These are phyloP conservation scores for Drosophila trapezifrons DNA, from an alignment of 1,140 invertebrate genomes.

Conservation along the genomic window DNA sequence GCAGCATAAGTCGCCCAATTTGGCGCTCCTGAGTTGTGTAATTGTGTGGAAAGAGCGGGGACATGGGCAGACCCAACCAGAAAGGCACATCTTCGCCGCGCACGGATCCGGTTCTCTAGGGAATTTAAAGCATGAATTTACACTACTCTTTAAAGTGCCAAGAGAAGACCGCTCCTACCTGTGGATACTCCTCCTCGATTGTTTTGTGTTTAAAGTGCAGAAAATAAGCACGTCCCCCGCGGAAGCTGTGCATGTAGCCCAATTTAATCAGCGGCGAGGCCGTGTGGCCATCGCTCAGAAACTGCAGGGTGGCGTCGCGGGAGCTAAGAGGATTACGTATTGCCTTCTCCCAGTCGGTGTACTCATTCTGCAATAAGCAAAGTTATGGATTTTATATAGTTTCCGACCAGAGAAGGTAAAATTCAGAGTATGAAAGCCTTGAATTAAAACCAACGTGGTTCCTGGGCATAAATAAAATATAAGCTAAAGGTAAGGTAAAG, in stretches of 20 bases:
- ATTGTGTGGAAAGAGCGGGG: slow-evolving; percentile 88
- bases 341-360: slow-evolving; percentile 95
- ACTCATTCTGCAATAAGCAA: slow-evolving; percentile 88
- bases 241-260: slow-evolving; percentile 91
- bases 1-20: slow-evolving; percentile 90
- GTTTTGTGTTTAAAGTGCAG: slow-evolving; percentile 94
- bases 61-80: slow-evolving; percentile 95
- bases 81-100: slow-evolving; percentile 98
- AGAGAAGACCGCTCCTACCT: slow-evolving; percentile 85
- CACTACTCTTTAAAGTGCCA: no score
- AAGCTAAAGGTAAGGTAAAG: not conserved
- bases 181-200: slow-evolving; percentile 90
- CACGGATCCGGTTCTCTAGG: slow-evolving; percentile 90
- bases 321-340: slow-evolving; percentile 90
- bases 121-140: not conserved
- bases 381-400: slow-evolving; percentile 4
- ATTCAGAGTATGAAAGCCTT: not conserved
- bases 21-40: slow-evolving; percentile 89
- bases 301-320: slow-evolving; percentile 90
- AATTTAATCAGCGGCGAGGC: slow-evolving; percentile 92
- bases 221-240: slow-evolving; percentile 92
- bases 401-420: not conserved
- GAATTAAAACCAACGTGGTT: not conserved
- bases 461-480: not conserved
- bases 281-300: slow-evolving; percentile 94